Base-by-base conservation (phyloP, 2,888 invertebrate genomes). In the Parnassius mnemosyne region DNA sequence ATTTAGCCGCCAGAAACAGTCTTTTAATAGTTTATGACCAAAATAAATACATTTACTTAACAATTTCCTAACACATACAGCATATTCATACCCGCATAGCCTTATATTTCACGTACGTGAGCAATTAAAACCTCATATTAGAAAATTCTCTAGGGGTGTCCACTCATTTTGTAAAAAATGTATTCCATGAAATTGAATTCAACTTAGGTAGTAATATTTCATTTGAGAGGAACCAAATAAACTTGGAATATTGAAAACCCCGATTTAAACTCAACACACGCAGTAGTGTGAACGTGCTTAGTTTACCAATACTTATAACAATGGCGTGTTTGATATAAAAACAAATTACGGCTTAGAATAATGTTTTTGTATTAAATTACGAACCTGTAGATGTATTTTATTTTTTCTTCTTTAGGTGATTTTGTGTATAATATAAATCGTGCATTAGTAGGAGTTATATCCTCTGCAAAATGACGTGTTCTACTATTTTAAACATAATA, bases 191-290 rank as follows among this genome's bases (percentile, higher is more conserved):
- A 51, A 51, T 47, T 13, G 50, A 50, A 50, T 49, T 58, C 20
- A 44, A 50, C 54, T 50, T n/a, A n/a, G 10, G 25, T 16, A 16
- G 50, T 49, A 54, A 60, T 54, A 60, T 60, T 54, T 60, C 43
- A 60, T 47, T 61, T 61, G 46, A 52, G 46, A 44, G 46, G 51
- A 61, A 41, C 16, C 53, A 53, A 61, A 61, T 57, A 56, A 61
- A 53, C 42, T 61, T 57, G 16, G 53, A 61, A 61, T 57, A 61
- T 56, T 56, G 56, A 61, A 61, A 53, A 53, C 42, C 7, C 47
- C 57, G 47, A 53, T 61, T 61, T 53, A 46, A 47, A 61, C 47
- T 52, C 57, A 57, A 57, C 61, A 53, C 61, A 52, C 53, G 57
- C 3, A 42, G 61, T 41, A 42, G 43, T 56, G 20, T 20, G 52